A percentile compares a stretch with the other conserved stretches of the same genome.
These are phyloP conservation scores for Paedocypris micromegethes DNA, from an alignment of 2,797 vertebrate genomes.

Conservation along the genomic window DNA sequence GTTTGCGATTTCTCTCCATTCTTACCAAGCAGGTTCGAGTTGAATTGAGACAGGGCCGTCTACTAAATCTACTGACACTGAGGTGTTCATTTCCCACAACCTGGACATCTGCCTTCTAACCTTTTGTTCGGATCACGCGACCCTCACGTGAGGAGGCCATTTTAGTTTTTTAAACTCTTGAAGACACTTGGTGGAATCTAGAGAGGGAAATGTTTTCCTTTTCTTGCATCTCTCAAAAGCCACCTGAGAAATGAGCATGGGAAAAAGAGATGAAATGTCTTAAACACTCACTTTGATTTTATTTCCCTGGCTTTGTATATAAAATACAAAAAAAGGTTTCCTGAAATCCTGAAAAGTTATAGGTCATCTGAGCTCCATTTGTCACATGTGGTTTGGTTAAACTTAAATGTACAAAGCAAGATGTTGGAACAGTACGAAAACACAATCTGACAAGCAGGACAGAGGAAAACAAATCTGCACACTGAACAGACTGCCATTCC, in stretches of 20 bases:
- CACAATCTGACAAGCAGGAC: too few relatives aligned
- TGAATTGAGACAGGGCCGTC: too few relatives aligned
- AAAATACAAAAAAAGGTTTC: slow-evolving; percentile 13
- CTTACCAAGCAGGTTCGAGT: too few relatives aligned
- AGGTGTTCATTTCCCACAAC: slow-evolving; percentile 7
- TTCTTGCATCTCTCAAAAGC: slow-evolving; percentile 24
- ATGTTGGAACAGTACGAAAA: too few relatives aligned
- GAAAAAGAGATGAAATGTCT: slow-evolving; percentile 32
- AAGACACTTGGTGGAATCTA: slow-evolving; percentile 22
- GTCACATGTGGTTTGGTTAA: too few relatives aligned
- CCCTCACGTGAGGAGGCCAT: slow-evolving; percentile 27
- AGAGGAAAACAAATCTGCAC: too few relatives aligned
- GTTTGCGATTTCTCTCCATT: neutral
- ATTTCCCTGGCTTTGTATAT: slow-evolving; percentile 28
- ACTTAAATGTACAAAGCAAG: too few relatives aligned
- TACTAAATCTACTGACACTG: too few relatives aligned
- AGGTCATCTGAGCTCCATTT: too few relatives aligned
- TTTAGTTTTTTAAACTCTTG: slow-evolving; percentile 29
- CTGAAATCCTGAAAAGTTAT: neutral
- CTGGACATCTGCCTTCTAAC: slow-evolving; percentile 34
- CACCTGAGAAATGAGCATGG: slow-evolving; percentile 37
- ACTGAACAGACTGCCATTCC: too few relatives aligned
- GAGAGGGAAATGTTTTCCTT: slow-evolving; percentile 30
- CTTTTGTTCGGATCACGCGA: slow-evolving; percentile 32
- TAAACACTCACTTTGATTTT: slow-evolving; percentile 17